Evolutionary conservation across 2,888 invertebrate species (phyloP).

Genomic region (Harpagoxenus sublaevis): DNA sequence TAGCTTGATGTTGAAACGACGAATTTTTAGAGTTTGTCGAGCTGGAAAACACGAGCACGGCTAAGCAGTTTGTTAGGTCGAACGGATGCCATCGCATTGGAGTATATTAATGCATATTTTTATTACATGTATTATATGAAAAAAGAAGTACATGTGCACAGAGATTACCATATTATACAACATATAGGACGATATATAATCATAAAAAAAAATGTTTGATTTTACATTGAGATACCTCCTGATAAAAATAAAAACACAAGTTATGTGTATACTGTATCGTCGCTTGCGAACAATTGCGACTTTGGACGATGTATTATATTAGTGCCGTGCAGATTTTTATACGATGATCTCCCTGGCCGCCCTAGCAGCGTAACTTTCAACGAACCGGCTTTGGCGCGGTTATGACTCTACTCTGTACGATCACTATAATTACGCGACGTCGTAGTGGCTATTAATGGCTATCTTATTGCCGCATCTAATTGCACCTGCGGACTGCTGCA

Average conservation of each 20-base stretch:
- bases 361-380: slow-evolving; percentile 52
- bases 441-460: slow-evolving; percentile 82
- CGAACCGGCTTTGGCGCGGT: slow-evolving; percentile 66
- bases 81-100: slow-evolving; percentile 19
- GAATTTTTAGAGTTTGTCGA: slow-evolving; percentile 24
- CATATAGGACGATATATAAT: neutral
- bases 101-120: slow-evolving; percentile 7
- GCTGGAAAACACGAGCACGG: slow-evolving; percentile 9
- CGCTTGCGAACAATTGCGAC: slow-evolving; percentile 21
- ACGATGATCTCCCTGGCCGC: neutral
- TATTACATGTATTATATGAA: neutral
- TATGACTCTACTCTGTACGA: slow-evolving; percentile 79
- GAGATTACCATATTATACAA: neutral
- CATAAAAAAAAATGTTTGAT: neutral
- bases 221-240: neutral
- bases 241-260: neutral
- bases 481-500: slow-evolving; percentile 74
- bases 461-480: slow-evolving; percentile 83
- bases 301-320: neutral
- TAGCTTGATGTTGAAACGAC: slow-evolving; percentile 11
- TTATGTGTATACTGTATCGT: neutral
- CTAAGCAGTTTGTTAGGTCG: slow-evolving; percentile 41
- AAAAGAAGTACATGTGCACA: neutral
- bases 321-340: slow-evolving; percentile 10
- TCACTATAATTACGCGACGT: slow-evolving; percentile 82